Percentiles rank a stretch among this genome's conserved stretches.
Conservation (phyloP, 2,797 vertebrate genomes). For the Hipposideros larvatus region DNA sequence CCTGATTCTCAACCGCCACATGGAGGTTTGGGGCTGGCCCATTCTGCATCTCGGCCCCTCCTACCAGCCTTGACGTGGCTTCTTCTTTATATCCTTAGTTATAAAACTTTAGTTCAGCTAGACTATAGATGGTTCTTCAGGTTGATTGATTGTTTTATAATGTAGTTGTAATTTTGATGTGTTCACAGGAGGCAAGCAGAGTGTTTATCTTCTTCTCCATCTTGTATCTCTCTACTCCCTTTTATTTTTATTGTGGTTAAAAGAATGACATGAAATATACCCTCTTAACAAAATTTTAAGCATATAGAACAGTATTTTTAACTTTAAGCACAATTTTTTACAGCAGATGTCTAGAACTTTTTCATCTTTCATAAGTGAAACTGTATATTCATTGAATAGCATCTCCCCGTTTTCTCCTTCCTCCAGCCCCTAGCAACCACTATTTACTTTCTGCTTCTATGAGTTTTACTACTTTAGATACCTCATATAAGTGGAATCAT, state of each 20-base stretch:
- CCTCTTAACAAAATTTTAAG: background rate
- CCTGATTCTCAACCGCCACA: no score
- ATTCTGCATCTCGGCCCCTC: no score
- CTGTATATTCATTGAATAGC: background rate
- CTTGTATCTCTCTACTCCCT: background rate
- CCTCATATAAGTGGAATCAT: background rate
- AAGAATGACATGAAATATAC: background rate
- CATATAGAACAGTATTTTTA: background rate
- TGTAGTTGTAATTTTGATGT: no score
- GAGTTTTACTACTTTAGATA: background rate
- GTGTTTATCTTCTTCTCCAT: no score
- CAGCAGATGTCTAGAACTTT: background rate
- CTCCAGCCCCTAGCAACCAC: background rate
- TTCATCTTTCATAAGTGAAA: background rate
- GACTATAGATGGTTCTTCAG: no score
- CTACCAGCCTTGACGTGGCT: no score
- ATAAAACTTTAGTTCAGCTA: no score
- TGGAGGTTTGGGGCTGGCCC: no score
- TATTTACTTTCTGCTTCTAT: background rate
- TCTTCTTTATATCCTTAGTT: no score
- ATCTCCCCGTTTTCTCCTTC: background rate
- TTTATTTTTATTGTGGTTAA: background rate
- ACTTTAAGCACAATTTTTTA: background rate
- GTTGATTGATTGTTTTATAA: no score
- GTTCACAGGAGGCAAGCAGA: no score